phyloP scores from a whole-genome alignment of 2,888 invertebrate species.

The Ypsolopha scabrella region DNA sequence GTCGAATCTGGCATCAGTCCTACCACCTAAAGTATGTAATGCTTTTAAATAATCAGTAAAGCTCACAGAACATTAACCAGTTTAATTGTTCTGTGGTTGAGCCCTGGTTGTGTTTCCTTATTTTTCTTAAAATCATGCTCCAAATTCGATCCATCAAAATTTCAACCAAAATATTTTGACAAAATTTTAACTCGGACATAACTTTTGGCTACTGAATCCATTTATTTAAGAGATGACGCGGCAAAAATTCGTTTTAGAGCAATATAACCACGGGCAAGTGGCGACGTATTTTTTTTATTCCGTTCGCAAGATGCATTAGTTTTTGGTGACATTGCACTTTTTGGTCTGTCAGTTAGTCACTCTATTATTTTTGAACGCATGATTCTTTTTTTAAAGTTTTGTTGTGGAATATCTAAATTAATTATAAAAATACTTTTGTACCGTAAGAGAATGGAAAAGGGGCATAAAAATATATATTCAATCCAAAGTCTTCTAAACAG shows the following conservation, averaged over 20 bases:
- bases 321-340: conserved; percentile 3
- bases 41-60: background rate
- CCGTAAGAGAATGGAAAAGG: too few relatives aligned
- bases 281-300: background rate
- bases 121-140: too few relatives aligned
- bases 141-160: background rate
- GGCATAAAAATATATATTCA: too few relatives aligned
- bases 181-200: background rate
- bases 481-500: too few relatives aligned
- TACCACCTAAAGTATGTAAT: too few relatives aligned
- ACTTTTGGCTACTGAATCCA: conserved; percentile 3
- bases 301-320: conserved; percentile 5
- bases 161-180: conserved; percentile 7
- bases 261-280: background rate
- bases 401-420: too few relatives aligned
- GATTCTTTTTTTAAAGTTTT: too few relatives aligned
- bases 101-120: too few relatives aligned
- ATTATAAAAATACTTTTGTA: too few relatives aligned
- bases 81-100: too few relatives aligned
- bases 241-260: background rate
- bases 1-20: too few relatives aligned
- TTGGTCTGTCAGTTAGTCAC: background rate
- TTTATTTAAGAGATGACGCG: conserved; percentile 6
- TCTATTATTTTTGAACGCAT: background rate
- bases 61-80: too few relatives aligned